phyloP scores from a whole-genome alignment of 2,113 vertebrate species.

The Egretta garzetta region DNA sequence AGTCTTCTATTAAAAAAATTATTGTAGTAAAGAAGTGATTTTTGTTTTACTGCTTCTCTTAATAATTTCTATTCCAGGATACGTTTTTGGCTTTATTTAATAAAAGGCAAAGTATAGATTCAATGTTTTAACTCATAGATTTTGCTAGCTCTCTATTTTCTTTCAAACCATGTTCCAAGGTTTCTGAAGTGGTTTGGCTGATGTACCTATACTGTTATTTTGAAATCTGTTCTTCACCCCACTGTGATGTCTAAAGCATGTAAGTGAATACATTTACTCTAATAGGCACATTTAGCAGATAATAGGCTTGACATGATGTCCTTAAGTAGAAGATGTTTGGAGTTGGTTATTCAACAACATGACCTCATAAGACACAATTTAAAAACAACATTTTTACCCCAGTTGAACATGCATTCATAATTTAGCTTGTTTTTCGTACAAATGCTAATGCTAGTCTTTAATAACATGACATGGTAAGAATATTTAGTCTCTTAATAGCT shows the following conservation, averaged over 20 bases:
- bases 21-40: not conserved
- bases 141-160: constrained; percentile 6
- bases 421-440: not conserved
- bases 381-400: not conserved
- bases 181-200: constrained; percentile 11
- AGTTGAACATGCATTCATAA: not conserved
- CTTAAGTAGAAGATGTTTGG: not conserved
- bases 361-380: not conserved
- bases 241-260: not conserved
- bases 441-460: constrained; percentile 1
- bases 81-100: not conserved
- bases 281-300: constrained; percentile 33
- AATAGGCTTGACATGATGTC: constrained; percentile 25
- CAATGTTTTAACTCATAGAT: not conserved
- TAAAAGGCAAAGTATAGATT: not conserved
- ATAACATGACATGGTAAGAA: not conserved
- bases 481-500: not conserved
- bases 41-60: not conserved
- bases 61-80: not conserved
- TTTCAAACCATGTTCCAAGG: constrained; percentile 25
- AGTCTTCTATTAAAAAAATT: not conserved
- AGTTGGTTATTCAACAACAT: constrained; percentile 10
- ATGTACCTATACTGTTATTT: not conserved
- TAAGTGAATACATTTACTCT: constrained; percentile 28
- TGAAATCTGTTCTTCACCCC: constrained; percentile 11